Evolutionary conservation across 2,797 vertebrate genomes (phyloP), one percentile per base, ranked within the genome.

Genomic region (Anniella stebbinsi): DNA sequence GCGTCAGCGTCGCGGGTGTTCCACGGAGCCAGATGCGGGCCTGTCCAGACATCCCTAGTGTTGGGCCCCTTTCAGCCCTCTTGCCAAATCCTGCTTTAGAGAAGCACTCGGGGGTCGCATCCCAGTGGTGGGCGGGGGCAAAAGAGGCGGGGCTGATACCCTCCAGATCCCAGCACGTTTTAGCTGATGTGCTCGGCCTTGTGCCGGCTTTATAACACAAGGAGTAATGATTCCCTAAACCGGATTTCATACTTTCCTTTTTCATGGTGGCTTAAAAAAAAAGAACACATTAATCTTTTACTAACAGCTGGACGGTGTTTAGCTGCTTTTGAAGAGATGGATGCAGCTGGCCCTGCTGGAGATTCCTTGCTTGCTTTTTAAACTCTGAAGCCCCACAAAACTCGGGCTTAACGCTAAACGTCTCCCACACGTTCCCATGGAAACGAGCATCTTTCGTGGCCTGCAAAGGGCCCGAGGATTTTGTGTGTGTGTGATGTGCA

Each of bases 351-450:
- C 36, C 89, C 86, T 87, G 51, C n/a, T 75, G 93, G 91, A 12
- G 87, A 87, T 8, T 0, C 80, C 60, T 83, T 36, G 69, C 82
- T 83, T 72, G 60, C 92, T 90, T 45, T 72, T 94, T 18, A 21
- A 92, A 90, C 86, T 92, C 92, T 30, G 11, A 5, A 94, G 87
- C 89, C 89, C 86, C 86, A 87, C 84, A 92, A 90, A 93, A 92
- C 92, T 89, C 81, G 81, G 78, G 85, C 45, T 92, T 95, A 87
- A 75, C 93, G 25, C 82, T 92, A 51, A 60, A 41, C 73, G 91
- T 82, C 91, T 96, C 94, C 93, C 93, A 94, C 95, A 89, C 72
- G 0, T 94, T 96, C 94, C 95, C 95, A 96, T 95, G 95, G 96
- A 96, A 96, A 95, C 95, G 81, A 94, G 92, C 92, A 94, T 84